A percentile compares a stretch with the other conserved stretches of the same genome.
Conservation (phyloP, 2,113 vertebrate genomes). For the Leptocoma aspasia region DNA sequence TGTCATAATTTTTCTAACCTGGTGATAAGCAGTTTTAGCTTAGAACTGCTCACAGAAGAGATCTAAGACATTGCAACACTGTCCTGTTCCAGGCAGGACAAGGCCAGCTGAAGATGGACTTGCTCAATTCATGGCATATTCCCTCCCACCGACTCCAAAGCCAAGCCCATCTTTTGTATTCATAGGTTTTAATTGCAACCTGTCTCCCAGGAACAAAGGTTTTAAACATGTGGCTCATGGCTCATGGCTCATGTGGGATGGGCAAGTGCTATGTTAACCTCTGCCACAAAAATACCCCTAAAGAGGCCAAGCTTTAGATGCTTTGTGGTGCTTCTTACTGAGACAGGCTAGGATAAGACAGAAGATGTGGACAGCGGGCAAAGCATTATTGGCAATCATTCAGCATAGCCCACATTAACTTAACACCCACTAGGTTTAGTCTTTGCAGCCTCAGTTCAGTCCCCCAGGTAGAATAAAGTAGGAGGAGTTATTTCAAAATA, state of each 20-base stretch:
- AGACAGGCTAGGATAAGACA: background rate
- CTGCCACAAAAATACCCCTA: background rate
- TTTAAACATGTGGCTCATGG: too few species aligned
- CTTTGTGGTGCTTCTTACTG: background rate
- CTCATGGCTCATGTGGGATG: background rate
- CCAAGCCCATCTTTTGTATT: background rate
- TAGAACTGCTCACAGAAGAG: background rate
- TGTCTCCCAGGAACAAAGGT: background rate
- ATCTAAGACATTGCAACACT: background rate
- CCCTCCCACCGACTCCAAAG: background rate
- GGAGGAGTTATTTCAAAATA: background rate
- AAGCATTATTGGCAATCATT: background rate
- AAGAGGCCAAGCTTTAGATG: background rate
- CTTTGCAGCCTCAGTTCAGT: background rate
- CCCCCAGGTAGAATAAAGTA: background rate
- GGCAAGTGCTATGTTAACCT: background rate
- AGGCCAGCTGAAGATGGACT: background rate
- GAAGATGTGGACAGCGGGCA: background rate
- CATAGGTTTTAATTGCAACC: background rate
- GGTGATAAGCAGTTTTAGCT: background rate
- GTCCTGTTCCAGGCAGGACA: background rate
- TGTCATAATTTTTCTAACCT: background rate
- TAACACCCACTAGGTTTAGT: background rate
- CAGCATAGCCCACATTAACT: background rate
- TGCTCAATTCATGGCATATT: background rate